Evolutionary conservation across 2,797 vertebrate species (phyloP).

Genomic region (Cryptoblepharus egeriae): DNA sequence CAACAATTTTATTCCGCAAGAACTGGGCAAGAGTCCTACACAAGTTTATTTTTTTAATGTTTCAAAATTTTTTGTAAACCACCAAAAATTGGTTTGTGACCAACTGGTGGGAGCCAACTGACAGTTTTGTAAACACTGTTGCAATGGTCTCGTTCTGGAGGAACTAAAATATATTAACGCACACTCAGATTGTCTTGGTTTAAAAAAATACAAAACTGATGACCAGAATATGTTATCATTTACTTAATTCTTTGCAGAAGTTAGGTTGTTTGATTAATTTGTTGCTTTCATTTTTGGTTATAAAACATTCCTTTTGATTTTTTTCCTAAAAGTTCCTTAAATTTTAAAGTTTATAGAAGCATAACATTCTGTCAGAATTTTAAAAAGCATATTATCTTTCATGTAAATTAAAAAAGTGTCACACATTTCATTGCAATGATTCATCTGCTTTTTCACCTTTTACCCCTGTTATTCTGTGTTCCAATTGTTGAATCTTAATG

Average conservation of each 20-base stretch:
- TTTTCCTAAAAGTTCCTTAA: conserved; percentile 45
- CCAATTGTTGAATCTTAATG: conserved; percentile 58
- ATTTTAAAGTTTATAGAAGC: conserved; percentile 35
- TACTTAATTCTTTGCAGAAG: background rate
- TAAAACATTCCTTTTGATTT: background rate
- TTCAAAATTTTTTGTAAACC: too few species aligned
- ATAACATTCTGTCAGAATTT: conserved; percentile 48
- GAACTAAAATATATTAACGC: background rate
- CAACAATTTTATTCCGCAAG: too few species aligned
- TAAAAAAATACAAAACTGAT: background rate
- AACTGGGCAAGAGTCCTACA: too few species aligned
- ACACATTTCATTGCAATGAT: conserved; percentile 35
- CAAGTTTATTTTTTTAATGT: too few species aligned
- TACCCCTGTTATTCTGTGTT: conserved; percentile 36
- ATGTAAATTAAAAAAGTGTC: conserved; percentile 38
- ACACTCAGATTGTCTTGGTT: background rate
- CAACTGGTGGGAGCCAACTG: too few species aligned
- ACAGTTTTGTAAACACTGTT: too few species aligned
- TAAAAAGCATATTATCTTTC: conserved; percentile 46
- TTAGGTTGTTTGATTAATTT: conserved; percentile 19
- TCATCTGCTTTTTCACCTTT: conserved; percentile 41
- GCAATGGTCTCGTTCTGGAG: background rate
- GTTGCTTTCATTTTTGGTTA: background rate
- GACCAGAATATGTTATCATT: background rate
- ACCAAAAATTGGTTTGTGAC: too few species aligned